Conservation (phyloP, 2,797 vertebrate species). For the Erithacus rubecula region DNA sequence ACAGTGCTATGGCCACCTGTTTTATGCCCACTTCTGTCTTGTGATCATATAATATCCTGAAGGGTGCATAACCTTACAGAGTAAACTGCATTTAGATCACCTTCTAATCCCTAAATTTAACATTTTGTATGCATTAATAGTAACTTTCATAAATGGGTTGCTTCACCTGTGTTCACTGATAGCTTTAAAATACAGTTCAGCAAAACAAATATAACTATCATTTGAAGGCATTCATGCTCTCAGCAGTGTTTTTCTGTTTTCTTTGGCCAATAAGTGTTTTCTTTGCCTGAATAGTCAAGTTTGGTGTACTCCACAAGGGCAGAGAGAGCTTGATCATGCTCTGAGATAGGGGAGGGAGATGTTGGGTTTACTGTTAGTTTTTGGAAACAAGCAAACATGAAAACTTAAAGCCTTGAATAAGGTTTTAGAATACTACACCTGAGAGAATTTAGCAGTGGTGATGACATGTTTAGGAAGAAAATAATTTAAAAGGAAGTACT, state of each 20-base stretch:
- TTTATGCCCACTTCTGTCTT: not conserved
- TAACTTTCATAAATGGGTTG: not conserved
- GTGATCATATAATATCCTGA: not conserved
- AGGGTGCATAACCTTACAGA: not conserved
- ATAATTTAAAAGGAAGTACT: slow-evolving; percentile 1
- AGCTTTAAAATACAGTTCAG: not conserved
- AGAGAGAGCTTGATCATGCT: not conserved
- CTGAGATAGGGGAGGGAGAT: not conserved
- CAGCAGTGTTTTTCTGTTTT: not conserved
- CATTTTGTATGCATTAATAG: not conserved
- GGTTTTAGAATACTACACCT: not conserved
- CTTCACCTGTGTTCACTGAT: not conserved
- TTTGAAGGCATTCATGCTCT: not conserved
- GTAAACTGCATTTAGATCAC: not conserved
- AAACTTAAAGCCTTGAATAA: not conserved
- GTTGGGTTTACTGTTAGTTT: not conserved
- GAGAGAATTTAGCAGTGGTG: not conserved
- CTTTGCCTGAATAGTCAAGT: not conserved
- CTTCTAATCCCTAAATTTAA: not conserved
- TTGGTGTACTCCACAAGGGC: not conserved
- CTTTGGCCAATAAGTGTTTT: not conserved
- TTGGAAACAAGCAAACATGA: not conserved
- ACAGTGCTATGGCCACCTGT: not conserved
- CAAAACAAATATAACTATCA: not conserved
- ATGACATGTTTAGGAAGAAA: not conserved